Percentiles rank a stretch among this genome's conserved stretches.
These are phyloP conservation scores for Thaumetopoea pityocampa DNA, from an alignment of 1,140 invertebrate species.

Conservation along the genomic window DNA sequence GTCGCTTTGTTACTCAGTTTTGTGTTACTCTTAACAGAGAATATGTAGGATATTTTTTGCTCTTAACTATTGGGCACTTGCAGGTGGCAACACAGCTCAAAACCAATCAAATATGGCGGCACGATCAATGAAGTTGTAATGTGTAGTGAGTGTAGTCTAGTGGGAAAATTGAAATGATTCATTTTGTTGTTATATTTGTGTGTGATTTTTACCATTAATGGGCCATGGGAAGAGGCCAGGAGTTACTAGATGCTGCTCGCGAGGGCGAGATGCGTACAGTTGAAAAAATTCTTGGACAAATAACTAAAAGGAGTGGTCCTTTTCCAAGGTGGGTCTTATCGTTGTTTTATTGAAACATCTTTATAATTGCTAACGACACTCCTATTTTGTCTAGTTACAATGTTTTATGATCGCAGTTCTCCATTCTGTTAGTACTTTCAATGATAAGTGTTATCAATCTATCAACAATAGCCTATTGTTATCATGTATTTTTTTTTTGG, in stretches of 20 bases:
- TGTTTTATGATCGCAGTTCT: not conserved
- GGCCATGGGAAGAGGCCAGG: slow-evolving; percentile 96
- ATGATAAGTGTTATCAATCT: slow-evolving; percentile 18
- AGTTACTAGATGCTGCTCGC: slow-evolving; percentile 95
- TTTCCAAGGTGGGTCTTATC: slow-evolving; percentile 87
- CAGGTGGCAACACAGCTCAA: slow-evolving; percentile 69
- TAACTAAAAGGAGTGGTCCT: slow-evolving; percentile 94
- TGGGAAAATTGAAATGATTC: slow-evolving; percentile 77
- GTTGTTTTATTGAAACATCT: slow-evolving; percentile 35
- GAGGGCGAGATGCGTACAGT: slow-evolving; percentile 92
- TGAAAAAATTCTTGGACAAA: slow-evolving; percentile 92
- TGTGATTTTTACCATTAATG: slow-evolving; percentile 76
- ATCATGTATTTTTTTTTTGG: slow-evolving; percentile 20
- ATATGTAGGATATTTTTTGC: no score
- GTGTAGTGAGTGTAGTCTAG: slow-evolving; percentile 78
- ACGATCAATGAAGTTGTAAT: slow-evolving; percentile 85
- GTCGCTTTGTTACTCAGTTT: no score
- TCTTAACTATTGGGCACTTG: no score
- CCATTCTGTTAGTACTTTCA: not conserved
- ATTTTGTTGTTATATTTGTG: slow-evolving; percentile 62
- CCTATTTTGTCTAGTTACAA: not conserved
- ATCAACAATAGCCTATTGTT: slow-evolving; percentile 31
- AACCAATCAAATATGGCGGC: slow-evolving; percentile 80
- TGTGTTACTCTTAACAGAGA: no score
- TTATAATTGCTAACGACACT: slow-evolving; percentile 1